A percentile compares a stretch with the other conserved stretches of the same genome.
Conservation (phyloP, 1,140 invertebrate species). For the Hesperophylax magnus region DNA sequence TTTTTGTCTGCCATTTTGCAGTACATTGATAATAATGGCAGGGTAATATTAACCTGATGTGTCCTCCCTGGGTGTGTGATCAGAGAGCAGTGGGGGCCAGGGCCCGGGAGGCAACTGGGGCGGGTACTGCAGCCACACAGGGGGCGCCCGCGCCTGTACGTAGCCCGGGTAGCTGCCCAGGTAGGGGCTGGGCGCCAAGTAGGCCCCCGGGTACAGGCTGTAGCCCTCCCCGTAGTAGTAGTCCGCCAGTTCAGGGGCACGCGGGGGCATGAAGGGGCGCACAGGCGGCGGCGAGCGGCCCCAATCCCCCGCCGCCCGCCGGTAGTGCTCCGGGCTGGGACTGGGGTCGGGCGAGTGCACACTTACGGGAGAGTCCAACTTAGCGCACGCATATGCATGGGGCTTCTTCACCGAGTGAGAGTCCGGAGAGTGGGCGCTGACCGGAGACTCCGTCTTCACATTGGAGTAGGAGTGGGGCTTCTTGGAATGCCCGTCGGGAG, state of each 20-base stretch:
- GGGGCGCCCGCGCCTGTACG: conserved; percentile 56
- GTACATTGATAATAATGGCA: neutral
- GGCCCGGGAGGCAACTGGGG: conserved; percentile 61
- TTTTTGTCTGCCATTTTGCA: no score
- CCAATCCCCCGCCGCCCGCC: neutral
- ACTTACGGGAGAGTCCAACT: conserved; percentile 65
- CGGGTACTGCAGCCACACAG: conserved; percentile 59
- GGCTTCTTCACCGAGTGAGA: conserved; percentile 63
- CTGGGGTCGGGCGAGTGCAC: conserved; percentile 65
- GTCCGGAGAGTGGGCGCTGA: conserved; percentile 59
- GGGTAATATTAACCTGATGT: conserved; percentile 62
- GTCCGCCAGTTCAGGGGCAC: conserved; percentile 53
- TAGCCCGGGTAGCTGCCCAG: conserved; percentile 49
- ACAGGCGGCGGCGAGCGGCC: conserved; percentile 52
- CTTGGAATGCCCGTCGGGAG: conserved; percentile 62
- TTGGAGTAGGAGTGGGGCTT: conserved; percentile 58
- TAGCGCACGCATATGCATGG: conserved; percentile 60
- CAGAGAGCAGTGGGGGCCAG: conserved; percentile 66
- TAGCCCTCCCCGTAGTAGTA: conserved; percentile 60
- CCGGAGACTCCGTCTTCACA: conserved; percentile 47
- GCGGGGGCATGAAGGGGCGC: conserved; percentile 59
- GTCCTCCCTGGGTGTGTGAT: conserved; percentile 68
- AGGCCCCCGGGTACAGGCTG: conserved; percentile 64
- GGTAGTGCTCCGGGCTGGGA: conserved; percentile 60
- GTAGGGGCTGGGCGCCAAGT: conserved; percentile 60